Percentiles rank a stretch among this genome's conserved stretches.
phyloP scores from a whole-genome alignment of 2,888 invertebrate genomes.

The Agrochola lychnidis region DNA sequence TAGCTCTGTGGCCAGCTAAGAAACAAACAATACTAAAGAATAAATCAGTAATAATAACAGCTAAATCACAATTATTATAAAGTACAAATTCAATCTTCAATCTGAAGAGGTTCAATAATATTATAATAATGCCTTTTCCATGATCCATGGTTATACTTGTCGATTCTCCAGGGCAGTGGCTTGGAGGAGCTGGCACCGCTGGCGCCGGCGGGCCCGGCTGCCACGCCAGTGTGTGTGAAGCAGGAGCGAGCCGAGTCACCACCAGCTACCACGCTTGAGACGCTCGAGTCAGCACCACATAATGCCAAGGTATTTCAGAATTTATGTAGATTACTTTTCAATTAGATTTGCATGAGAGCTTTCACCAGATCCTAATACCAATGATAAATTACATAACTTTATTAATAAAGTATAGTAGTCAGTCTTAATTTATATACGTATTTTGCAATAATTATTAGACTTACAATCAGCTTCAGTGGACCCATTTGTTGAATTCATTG shows the following conservation, averaged over 20 bases:
- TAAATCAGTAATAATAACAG: no score
- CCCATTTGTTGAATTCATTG: conserved; percentile 6
- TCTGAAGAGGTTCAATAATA: background rate
- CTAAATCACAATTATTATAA: background rate
- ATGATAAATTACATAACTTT: background rate
- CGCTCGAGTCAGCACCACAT: conserved; percentile 91
- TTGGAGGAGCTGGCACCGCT: conserved; percentile 87
- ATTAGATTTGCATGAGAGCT: conserved; percentile 1
- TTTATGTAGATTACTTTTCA: background rate
- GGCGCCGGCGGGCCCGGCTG: conserved; percentile 87
- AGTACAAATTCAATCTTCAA: background rate
- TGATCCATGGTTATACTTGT: no score
- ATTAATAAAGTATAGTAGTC: background rate
- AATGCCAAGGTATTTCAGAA: conserved; percentile 58
- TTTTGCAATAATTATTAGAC: background rate
- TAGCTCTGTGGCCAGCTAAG: background rate
- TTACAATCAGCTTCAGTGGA: background rate
- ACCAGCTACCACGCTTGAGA: conserved; percentile 92
- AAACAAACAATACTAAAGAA: background rate
- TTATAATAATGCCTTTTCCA: background rate
- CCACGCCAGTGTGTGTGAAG: conserved; percentile 84
- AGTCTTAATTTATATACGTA: background rate
- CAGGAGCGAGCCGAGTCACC: conserved; percentile 76
- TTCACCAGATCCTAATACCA: conserved; percentile 1
- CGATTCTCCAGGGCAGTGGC: conserved; percentile 58